These are phyloP conservation scores for Zygaena filipendulae DNA, from an alignment of 2,888 invertebrate genomes.

Conservation along the genomic window DNA sequence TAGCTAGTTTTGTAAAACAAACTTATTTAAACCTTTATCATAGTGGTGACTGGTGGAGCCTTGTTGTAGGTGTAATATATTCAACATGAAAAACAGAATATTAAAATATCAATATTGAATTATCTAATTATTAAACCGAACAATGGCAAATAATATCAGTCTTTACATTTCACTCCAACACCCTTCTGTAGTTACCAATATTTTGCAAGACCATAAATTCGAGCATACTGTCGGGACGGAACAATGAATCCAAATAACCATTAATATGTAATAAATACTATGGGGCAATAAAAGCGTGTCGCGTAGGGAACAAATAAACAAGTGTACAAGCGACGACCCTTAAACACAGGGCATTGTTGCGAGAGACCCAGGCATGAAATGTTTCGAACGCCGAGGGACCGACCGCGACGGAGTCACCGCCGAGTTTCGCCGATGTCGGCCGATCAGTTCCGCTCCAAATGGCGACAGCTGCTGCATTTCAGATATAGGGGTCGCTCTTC, in stretches of 20 bases:
- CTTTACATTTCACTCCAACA: slow-evolving; percentile 39
- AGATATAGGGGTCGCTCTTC: slow-evolving; percentile 60
- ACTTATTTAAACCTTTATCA: no score
- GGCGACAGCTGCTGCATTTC: slow-evolving; percentile 64
- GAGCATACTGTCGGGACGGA: slow-evolving; percentile 60
- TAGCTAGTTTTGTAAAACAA: no score
- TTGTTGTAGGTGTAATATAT: no score
- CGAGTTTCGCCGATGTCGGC: slow-evolving; percentile 36
- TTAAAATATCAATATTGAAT: no score
- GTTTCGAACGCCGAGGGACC: slow-evolving; percentile 25
- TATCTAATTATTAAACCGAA: slow-evolving; percentile 39
- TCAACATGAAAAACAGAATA: no score
- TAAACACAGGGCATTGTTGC: slow-evolving; percentile 28
- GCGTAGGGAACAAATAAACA: slow-evolving; percentile 63
- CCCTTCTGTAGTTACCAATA: slow-evolving; percentile 41
- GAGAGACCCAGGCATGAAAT: slow-evolving; percentile 28
- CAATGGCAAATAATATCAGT: slow-evolving; percentile 35
- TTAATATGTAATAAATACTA: slow-evolving; percentile 70
- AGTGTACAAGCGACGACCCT: slow-evolving; percentile 55
- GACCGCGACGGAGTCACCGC: slow-evolving; percentile 31
- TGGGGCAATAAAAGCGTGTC: slow-evolving; percentile 58
- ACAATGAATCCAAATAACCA: slow-evolving; percentile 69
- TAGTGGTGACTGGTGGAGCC: no score
- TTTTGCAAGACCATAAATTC: slow-evolving; percentile 59
- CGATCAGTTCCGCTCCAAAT: slow-evolving; percentile 64